A percentile compares a stretch with the other conserved stretches of the same genome.
Evolutionary conservation across 2,113 vertebrate genomes (phyloP).

Genomic region (Sceloporus undulatus): DNA sequence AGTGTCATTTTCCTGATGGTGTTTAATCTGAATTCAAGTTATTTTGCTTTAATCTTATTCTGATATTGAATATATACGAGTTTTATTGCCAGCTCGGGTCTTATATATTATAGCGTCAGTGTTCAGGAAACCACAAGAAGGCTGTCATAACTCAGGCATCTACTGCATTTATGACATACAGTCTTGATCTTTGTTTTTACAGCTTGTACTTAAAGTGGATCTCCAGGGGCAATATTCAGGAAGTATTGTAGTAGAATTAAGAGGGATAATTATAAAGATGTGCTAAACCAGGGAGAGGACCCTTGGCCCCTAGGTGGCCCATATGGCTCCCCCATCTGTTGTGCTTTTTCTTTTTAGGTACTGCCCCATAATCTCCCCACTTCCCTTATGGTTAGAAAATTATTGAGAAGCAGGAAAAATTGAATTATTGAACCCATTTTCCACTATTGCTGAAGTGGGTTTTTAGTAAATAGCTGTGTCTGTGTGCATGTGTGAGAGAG

Average conservation of each 20-base stretch:
- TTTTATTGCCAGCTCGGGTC: constrained; percentile 27
- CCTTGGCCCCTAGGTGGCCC: background rate
- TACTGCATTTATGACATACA: constrained; percentile 1
- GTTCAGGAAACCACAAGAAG: constrained; percentile 52
- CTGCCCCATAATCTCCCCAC: background rate
- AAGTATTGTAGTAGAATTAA: constrained; percentile 13
- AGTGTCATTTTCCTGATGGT: background rate
- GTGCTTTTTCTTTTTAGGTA: no score
- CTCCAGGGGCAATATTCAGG: background rate
- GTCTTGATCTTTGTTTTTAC: constrained; percentile 48
- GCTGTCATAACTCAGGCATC: constrained; percentile 45
- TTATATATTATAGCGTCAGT: constrained; percentile 52
- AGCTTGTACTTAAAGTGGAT: constrained; percentile 8
- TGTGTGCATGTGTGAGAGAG: no score
- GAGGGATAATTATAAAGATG: background rate
- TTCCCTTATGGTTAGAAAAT: background rate
- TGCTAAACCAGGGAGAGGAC: background rate
- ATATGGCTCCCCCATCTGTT: no score
- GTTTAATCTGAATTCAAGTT: constrained; percentile 29
- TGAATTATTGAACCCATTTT: background rate
- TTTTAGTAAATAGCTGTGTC: no score
- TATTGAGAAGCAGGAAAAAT: background rate
- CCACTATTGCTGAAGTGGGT: no score
- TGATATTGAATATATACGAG: constrained; percentile 34
- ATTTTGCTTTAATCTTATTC: constrained; percentile 36